These are phyloP conservation scores for Pedionomus torquatus DNA, from an alignment of 2,113 vertebrate genomes.

Conservation along the genomic window DNA sequence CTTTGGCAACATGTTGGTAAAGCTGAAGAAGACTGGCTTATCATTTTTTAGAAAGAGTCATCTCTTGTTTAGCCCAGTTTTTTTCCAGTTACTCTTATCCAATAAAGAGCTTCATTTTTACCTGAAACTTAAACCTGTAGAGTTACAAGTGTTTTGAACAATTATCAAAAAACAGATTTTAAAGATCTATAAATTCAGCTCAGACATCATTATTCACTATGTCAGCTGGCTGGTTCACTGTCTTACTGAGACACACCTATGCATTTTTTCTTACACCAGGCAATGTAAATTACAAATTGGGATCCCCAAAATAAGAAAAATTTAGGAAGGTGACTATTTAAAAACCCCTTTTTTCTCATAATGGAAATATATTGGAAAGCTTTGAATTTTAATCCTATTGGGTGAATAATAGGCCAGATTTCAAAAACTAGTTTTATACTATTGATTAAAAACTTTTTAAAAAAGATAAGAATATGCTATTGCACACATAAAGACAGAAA, in stretches of 20 bases:
- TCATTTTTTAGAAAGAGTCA: not conserved
- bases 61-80: not conserved
- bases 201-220: not conserved
- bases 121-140: not conserved
- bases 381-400: not conserved
- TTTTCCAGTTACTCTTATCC: not conserved
- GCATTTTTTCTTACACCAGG: not conserved
- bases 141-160: not conserved
- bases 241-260: not conserved
- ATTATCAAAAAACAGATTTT: not conserved
- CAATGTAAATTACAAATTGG: not conserved
- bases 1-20: not conserved
- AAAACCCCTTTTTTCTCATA: not conserved
- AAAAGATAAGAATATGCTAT: not conserved
- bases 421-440: not conserved
- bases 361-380: not conserved
- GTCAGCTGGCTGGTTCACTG: not conserved
- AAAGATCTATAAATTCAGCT: not conserved
- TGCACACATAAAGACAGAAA: not conserved
- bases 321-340: not conserved
- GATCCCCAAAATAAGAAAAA: not conserved
- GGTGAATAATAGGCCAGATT: not conserved
- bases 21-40: not conserved
- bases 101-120: not conserved
- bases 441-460: not conserved